phyloP scores from a whole-genome alignment of 1,140 invertebrate species.

The Scaptomyza montana region DNA sequence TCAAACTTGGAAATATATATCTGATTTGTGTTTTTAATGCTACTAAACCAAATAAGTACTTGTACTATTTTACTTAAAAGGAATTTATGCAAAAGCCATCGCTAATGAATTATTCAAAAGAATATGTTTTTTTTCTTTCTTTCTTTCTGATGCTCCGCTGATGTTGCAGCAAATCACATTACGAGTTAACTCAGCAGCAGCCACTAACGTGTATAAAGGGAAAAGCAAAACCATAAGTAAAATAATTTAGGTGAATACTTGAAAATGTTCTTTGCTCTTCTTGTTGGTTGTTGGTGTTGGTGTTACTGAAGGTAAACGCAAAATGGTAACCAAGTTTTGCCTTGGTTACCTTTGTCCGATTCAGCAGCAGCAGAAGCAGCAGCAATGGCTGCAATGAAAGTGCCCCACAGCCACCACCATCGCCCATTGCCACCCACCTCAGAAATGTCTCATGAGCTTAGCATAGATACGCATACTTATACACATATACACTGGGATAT shows the following conservation, averaged over 20 bases:
- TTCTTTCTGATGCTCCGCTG: not conserved
- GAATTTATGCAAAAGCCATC: conserved; percentile 14
- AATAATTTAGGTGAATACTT: not conserved
- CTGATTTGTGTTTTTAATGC: not conserved
- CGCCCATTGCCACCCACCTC: conserved; percentile 7
- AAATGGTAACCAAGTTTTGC: conserved; percentile 26
- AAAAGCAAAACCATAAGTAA: conserved; percentile 1
- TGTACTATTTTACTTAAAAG: not conserved
- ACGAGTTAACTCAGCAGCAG: not conserved
- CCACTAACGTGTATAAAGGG: not conserved
- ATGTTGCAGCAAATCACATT: conserved; percentile 5
- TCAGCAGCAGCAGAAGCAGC: not conserved
- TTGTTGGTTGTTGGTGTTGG: not conserved
- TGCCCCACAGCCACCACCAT: not conserved
- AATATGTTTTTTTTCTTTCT: not conserved
- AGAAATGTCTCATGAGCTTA: conserved; percentile 50
- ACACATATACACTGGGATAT: no score
- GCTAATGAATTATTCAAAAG: conserved; percentile 20
- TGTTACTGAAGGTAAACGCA: conserved; percentile 13
- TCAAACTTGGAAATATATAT: not conserved
- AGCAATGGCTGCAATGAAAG: not conserved
- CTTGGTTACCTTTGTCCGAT: conserved; percentile 76
- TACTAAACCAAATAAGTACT: not conserved
- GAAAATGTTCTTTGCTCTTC: not conserved
- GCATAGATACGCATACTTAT: conserved; percentile 2